These are phyloP conservation scores for Sialia sialis DNA, from an alignment of 2,113 vertebrate genomes.

Conservation along the genomic window DNA sequence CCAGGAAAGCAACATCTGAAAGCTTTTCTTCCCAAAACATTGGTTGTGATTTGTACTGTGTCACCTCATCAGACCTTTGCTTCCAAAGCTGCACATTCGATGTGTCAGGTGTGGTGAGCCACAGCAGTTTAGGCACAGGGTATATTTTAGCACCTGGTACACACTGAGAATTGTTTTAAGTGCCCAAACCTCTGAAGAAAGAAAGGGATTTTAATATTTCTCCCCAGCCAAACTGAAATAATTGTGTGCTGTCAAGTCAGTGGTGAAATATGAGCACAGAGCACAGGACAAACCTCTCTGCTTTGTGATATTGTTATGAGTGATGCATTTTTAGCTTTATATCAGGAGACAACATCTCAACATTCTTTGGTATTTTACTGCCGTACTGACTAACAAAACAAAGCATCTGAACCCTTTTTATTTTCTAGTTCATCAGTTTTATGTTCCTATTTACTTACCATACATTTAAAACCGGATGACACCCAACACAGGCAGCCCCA, in stretches of 20 bases:
- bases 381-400: not conserved
- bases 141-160: not conserved
- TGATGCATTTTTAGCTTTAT: not conserved
- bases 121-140: not conserved
- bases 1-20: not conserved
- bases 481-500: not conserved
- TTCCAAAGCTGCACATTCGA: not conserved
- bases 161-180: not conserved
- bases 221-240: not conserved
- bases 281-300: not conserved
- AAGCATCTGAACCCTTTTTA: not conserved
- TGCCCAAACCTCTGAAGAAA: not conserved
- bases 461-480: not conserved
- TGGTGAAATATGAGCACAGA: not conserved
- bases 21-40: not conserved
- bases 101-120: not conserved
- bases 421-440: slow-evolving; percentile 29
- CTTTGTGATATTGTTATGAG: not conserved
- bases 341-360: not conserved
- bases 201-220: not conserved
- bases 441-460: not conserved
- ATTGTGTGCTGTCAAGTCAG: not conserved
- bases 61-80: not conserved
- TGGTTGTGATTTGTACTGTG: not conserved
- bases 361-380: not conserved